Evolutionary conservation across 2,113 vertebrate genomes (phyloP).

Genomic region (Microtus oregoni): DNA sequence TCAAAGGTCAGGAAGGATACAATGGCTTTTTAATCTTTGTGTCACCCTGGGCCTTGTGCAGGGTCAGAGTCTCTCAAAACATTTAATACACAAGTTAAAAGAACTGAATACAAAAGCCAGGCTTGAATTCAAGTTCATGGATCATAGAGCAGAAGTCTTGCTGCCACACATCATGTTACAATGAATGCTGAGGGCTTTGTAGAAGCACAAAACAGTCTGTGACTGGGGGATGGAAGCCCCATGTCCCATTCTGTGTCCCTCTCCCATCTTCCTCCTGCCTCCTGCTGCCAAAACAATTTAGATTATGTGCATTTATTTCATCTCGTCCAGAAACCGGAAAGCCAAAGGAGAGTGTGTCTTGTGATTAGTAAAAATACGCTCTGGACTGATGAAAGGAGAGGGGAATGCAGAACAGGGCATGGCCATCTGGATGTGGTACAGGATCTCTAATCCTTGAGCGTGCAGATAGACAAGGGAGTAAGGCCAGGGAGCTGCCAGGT

Average conservation of each 20-base stretch:
- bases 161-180: not conserved
- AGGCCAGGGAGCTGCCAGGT: not conserved
- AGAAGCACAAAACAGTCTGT: not conserved
- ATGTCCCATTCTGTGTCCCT: not conserved
- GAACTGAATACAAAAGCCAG: conserved; percentile 37
- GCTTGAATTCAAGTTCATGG: conserved; percentile 4
- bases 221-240: not conserved
- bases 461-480: not conserved
- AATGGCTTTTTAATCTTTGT: conserved; percentile 55
- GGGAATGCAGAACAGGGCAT: not conserved
- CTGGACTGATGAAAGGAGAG: not conserved
- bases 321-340: not conserved
- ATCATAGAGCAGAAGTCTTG: not conserved
- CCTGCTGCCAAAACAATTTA: conserved; percentile 42
- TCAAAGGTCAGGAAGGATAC: conserved; percentile 21
- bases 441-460: not conserved
- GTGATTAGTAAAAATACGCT: too few relatives aligned
- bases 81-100: conserved; percentile 67
- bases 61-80: conserved; percentile 52
- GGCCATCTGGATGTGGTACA: not conserved
- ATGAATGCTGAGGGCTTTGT: conserved; percentile 24
- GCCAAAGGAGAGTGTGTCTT: not conserved
- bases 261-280: conserved; percentile 38
- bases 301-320: conserved; percentile 16
- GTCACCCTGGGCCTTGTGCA: conserved; percentile 38